Evolutionary conservation across 35 echinoderm and acorn worm genomes (phyloP), one percentile per base, ranked within the genome.

Genomic region (Apostichopus californicus): DNA sequence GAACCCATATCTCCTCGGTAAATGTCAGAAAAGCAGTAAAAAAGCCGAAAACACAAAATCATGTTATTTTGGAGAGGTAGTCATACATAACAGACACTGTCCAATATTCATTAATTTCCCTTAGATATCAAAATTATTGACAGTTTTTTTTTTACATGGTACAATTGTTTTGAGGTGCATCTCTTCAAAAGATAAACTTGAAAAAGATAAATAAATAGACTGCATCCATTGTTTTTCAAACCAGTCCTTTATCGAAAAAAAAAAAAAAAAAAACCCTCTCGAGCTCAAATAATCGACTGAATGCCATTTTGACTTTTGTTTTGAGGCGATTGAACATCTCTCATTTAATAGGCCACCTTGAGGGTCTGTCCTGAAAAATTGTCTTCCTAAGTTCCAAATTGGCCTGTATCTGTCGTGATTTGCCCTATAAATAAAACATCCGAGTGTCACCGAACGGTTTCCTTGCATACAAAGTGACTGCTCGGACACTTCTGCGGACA

Each of bases 321-420:
- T 83, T 18, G 80, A 83, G 80, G 80, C 80, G 80, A 83, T 53
- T 83, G 52, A 83, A 83, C 52, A 83, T 83, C 80, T 83, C 25
- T 87, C 57, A 66, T 87, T 87, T 87, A 66, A 87, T 87, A 87
- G 86, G 86, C 61, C 86, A 87, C 86, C 86, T 87, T 23, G 86
- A 71, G 86, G 86, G 86, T 55, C 86, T 87, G 57, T 87, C 57
- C 86, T 87, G 57, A 87, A 87, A 87, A 87, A 87, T 87, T 66
- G 80, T 83, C 86, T 68, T 89, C 60, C 57, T 72, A 46, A 89
- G 61, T 65, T 89, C 86, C 86, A 89, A 89, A 89, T 89, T 89
- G 86, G 86, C 86, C 86, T 89, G 68, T 52, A 89, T 89, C 20
- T 89, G 86, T 89, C 86, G 86, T 75, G 61, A 72, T 89, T 89